Evolutionary conservation across 92 coral and sea anemone genomes (phyloP), one percentile per base, ranked within the genome.

Genomic region (Galaxea fascicularis): DNA sequence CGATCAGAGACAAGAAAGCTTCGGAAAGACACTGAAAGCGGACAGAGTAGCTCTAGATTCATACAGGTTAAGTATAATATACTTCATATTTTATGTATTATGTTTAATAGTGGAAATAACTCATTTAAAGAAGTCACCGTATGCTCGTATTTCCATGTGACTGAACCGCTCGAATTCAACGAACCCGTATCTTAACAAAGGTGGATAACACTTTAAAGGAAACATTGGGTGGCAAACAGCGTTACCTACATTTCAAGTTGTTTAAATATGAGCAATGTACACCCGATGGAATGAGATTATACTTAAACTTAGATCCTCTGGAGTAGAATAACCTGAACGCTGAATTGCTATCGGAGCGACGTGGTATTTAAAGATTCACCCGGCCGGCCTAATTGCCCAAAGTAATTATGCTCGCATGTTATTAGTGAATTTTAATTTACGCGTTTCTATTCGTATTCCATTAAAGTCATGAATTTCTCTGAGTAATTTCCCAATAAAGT

Each of bases 1-100:
- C 79, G 56, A 24, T 59, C 89, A 35, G 83, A 86, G 51, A 64
- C 89, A 30, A 89, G 92, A 89, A 84, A 76, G 80, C 87, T 76
- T 11, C 69, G 81, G n/a, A 71, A 65, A 72, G 82, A 78, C 45
- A 59, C 59, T 29, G 82, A 64, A 29, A 60, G 85, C 66, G 39
- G 17, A 26, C 85, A 80, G 66, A 31, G 44, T 29, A 79, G 66
- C 65, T 52, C 85, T 20, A 75, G 59, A 81, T 68, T 71, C 69
- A 69, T 68, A 53, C 85, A 81, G 85, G 85, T 81, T 69, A 22
- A 67, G 77, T 81, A 71, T 22, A 8, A 26, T 49, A 52, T 65
- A 0, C 62, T 28, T 66, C 41, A 5, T 28, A 41, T 49, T 64
- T 27, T 39, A 70, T 28, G 18, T 46, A 65, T 17, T 10, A 64